A percentile compares a stretch with the other conserved stretches of the same genome.
Conservation (phyloP, 2,113 vertebrate genomes). For the Podarcis raffonei region DNA sequence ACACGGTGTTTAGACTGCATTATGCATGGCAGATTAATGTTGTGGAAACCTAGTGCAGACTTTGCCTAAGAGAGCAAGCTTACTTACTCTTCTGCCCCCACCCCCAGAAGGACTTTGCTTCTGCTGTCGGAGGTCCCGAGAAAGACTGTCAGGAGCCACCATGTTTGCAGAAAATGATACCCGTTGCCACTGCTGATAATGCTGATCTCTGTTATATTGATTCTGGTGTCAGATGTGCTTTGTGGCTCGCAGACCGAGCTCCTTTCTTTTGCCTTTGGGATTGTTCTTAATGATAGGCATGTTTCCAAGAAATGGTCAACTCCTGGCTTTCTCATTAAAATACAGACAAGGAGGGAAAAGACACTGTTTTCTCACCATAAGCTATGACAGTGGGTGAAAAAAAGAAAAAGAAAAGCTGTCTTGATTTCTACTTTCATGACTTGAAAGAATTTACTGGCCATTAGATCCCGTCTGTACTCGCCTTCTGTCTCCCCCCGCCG, state of each 20-base stretch:
- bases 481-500: background rate
- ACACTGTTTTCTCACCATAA: slow-evolving; percentile 35
- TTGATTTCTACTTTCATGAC: slow-evolving; percentile 15
- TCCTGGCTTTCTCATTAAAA: slow-evolving; percentile 60
- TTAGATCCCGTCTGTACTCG: slow-evolving; percentile 3
- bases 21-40: background rate
- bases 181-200: background rate
- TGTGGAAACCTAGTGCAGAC: background rate
- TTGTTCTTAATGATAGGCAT: slow-evolving; percentile 54
- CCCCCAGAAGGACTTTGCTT: background rate
- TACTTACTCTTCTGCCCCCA: too few relatives aligned
- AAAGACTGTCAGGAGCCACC: background rate
- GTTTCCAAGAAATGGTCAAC: slow-evolving; percentile 32
- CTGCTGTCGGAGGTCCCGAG: background rate
- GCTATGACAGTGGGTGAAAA: slow-evolving; percentile 25
- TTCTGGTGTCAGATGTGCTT: slow-evolving; percentile 14
- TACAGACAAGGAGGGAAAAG: slow-evolving; percentile 23
- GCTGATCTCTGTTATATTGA: slow-evolving; percentile 15
- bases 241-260: background rate
- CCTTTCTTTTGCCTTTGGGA: slow-evolving; percentile 15
- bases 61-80: background rate
- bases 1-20: background rate
- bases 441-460: slow-evolving; percentile 24
- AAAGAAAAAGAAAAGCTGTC: background rate
- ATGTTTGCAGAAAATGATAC: background rate